phyloP scores from a whole-genome alignment of 2,113 vertebrate genomes.

The Pogonocichla stellata region DNA sequence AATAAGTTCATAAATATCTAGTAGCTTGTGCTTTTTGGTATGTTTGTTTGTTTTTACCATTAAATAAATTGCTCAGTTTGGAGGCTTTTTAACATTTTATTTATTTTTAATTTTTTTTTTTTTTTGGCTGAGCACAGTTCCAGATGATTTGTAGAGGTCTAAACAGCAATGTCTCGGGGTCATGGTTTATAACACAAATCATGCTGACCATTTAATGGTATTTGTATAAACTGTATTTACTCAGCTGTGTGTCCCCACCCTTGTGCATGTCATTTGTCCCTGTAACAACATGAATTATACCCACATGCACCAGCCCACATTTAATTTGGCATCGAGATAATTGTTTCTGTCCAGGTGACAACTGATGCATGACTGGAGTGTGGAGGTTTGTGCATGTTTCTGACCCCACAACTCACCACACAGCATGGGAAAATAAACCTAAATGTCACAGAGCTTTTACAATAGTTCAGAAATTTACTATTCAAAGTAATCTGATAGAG shows the following conservation, averaged over 20 bases:
- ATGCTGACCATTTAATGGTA: background rate
- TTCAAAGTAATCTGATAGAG: background rate
- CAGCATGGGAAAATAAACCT: background rate
- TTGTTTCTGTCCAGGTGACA: background rate
- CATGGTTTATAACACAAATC: background rate
- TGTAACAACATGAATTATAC: rapidly evolving
- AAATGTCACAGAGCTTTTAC: background rate
- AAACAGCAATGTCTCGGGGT: background rate
- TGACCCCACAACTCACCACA: background rate
- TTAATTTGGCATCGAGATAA: background rate
- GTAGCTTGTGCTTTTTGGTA: background rate
- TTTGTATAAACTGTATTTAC: background rate
- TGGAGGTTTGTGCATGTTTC: background rate
- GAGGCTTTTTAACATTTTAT: background rate
- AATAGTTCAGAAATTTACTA: background rate
- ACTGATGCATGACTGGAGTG: background rate
- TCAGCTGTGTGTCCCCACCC: rapidly evolving
- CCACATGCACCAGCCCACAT: background rate
- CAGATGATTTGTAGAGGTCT: background rate
- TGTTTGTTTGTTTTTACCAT: background rate
- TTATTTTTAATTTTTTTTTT: background rate
- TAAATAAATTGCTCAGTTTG: background rate
- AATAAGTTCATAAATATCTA: background rate
- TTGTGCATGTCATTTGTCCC: background rate
- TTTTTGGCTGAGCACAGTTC: background rate